These are phyloP conservation scores for Neopipo cinnamomea DNA, from an alignment of 2,113 vertebrate species.

Conservation along the genomic window DNA sequence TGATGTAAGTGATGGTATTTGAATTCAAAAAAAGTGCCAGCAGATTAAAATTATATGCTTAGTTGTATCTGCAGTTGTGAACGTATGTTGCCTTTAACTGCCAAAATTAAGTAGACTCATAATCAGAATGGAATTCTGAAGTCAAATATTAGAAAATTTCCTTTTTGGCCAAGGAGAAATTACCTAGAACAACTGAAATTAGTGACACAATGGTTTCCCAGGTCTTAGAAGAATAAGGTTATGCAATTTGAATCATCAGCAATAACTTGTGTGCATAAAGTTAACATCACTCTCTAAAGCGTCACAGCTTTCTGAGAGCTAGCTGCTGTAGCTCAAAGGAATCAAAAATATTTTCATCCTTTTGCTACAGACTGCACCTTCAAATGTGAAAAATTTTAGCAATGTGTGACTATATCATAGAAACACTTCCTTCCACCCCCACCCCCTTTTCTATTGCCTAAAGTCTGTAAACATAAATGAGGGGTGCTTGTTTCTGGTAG, in stretches of 20 bases:
- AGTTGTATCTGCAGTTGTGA: background rate
- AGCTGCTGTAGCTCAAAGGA: background rate
- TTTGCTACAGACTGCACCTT: background rate
- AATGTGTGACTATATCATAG: rapidly evolving
- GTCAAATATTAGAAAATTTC: background rate
- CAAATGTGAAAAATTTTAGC: background rate
- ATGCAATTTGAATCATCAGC: background rate
- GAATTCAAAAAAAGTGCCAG: background rate
- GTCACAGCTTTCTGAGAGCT: background rate
- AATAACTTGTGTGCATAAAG: background rate
- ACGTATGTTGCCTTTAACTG: background rate
- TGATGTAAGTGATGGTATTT: background rate
- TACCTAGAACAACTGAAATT: background rate
- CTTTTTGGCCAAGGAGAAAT: background rate
- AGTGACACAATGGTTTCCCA: background rate
- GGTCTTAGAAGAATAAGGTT: background rate
- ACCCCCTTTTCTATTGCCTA: background rate
- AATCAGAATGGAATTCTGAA: background rate
- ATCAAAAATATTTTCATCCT: background rate
- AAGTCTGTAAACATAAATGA: background rate
- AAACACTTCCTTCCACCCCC: background rate
- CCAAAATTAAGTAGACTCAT: background rate
- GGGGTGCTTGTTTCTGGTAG: background rate
- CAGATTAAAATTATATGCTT: background rate
- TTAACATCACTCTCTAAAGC: background rate